Base-by-base conservation (phyloP, 2,113 vertebrate genomes). In the Vulpes vulpes region DNA sequence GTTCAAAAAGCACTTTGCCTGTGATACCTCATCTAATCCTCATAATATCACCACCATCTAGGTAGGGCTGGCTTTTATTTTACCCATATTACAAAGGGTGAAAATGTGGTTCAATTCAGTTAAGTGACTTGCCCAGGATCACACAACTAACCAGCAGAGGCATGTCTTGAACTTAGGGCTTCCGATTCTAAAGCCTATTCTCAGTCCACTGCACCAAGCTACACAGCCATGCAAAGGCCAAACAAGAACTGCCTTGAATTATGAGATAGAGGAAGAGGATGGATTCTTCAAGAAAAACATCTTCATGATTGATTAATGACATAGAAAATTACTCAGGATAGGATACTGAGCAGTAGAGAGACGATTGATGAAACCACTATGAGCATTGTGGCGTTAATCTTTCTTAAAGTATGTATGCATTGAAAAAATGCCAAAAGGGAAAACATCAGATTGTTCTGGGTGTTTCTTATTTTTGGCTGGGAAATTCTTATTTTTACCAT, bases 401-500 rank as follows among this genome's bases (percentile, higher is more conserved):
- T 76, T 94, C 23, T 65, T 22, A 73, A 95, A 84, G 35, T 59
- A 25, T 32, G 32, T 1, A 3, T 55, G 25, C 8, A 20, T 17
- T 38, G 35, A 60, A 93, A 92, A 78, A 35, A 32, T 25, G 19
- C 23, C 32, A 10, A 51, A 90, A n/a, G 55, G 20, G 32, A 84
- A 67, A 84, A 55, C 11, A 91, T 53, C 53, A 59, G 6, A 78
- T 69, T 84, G n/a, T 15, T 49, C 55, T 16, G 12, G 35, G 4
- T 55, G 20, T 71, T 89, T 89, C 25, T 89, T 53, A 79, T 59
- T 74, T 92, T 79, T 80, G 49, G 49, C 30, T 74, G 59, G 60
- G 32, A 53, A 51, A 84, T 94, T 89, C 81, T 91, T 71, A 94
- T 49, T 81, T 73, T 62, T 87, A 51, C 81, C 43, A 53, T 35